Evolutionary conservation across 1,140 invertebrate species (phyloP), one percentile per base, ranked within the genome.

Genomic region (Drosophila ogumai): DNA sequence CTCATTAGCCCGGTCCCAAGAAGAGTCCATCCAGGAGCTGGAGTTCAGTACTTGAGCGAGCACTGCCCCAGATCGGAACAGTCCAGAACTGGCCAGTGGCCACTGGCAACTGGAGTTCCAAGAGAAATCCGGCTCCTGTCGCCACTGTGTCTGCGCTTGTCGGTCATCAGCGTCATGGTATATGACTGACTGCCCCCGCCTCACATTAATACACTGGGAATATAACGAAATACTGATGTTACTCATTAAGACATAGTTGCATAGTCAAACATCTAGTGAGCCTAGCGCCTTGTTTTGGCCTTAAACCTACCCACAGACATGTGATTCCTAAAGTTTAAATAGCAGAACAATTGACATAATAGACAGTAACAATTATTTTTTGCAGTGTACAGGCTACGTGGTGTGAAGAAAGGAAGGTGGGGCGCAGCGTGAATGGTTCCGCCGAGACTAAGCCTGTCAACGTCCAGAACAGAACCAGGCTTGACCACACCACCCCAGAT

Each of bases 381-480:
- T 2, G 0, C 10, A 68, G 63, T 64, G 32, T 50, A 36, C 13
- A 9, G 32, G 13, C 31, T 69, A 28, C 7, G 6, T 43, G 31
- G 32, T 32, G 36, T 40, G 49, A 3, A 15, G 34, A 10, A 31
- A 28, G 15, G 17, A 10, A 40, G 41, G 19, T 32, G 43, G 36
- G 10, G 41, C 38, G 8, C 50, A 41, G 44, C 67, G 55, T 41
- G 59, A 69, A 72, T 54, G 68, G 65, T 68, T 68, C 65, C 66
- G 78, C 63, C 60, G 82, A 86, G 75, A 75, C 69, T 82, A 60
- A 66, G 73, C 58, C 81, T 85, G 85, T 90, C 85, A 90, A 75
- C 67, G 75, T 75, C 66, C 81, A 41, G 56, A 47, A 47, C 81
- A 63, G 82, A 72, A 50, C 67, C 65, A 25, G 38, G 82, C 54